These are phyloP conservation scores for Pseudococcus longispinus DNA, from an alignment of 2,888 invertebrate genomes.

Conservation along the genomic window DNA sequence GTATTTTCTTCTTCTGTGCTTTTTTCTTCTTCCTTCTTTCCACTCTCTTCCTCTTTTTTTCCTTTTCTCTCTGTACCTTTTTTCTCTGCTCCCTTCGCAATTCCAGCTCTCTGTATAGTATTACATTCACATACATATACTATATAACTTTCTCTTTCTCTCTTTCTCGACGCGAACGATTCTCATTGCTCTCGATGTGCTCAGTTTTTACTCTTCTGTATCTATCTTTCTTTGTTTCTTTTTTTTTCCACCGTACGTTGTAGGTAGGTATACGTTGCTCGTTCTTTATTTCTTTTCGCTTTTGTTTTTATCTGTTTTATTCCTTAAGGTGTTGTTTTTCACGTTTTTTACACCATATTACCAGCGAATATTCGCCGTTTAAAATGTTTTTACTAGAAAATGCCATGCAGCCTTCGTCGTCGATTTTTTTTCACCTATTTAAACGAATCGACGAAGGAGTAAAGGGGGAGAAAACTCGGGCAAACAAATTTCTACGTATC, in stretches of 20 bases:
- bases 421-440: neutral
- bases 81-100: neutral
- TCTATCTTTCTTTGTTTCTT: neutral
- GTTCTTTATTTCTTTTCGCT: constrained; percentile 31
- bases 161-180: neutral
- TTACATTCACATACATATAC: neutral
- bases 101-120: neutral
- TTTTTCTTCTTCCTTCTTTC: neutral
- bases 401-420: constrained; percentile 14
- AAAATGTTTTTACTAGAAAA: constrained; percentile 41
- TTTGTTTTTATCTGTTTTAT: constrained; percentile 51
- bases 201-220: neutral
- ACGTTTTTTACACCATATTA: constrained; percentile 47
- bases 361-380: constrained; percentile 50
- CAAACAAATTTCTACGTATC: neutral
- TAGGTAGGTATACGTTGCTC: neutral
- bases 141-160: neutral
- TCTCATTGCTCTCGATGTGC: neutral
- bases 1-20: constrained; percentile 9
- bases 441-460: neutral
- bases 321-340: constrained; percentile 51
- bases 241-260: neutral
- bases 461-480: neutral
- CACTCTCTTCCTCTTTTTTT: neutral
- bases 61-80: constrained; percentile 8